Conservation (phyloP, 2,888 invertebrate species). For the Stenodema calcarata region DNA sequence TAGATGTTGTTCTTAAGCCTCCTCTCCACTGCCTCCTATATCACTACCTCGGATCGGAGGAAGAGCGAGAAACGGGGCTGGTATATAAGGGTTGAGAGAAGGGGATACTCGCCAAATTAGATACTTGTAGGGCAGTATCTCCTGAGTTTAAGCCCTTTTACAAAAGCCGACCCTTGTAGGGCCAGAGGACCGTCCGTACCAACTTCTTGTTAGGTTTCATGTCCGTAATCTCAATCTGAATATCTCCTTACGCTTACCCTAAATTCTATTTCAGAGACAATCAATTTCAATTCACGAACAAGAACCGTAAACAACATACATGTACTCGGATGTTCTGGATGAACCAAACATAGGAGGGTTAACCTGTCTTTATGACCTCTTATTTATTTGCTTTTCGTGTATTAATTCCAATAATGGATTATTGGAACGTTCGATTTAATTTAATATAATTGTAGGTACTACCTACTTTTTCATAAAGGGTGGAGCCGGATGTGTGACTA, state of each 20-base stretch:
- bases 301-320: too few relatives aligned
- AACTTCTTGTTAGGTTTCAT: background rate
- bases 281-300: too few relatives aligned
- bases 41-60: background rate
- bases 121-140: conserved; percentile 42
- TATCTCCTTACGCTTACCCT: background rate
- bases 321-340: too few relatives aligned
- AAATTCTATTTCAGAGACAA: too few relatives aligned
- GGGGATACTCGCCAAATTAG: conserved; percentile 20
- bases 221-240: conserved; percentile 26
- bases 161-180: conserved; percentile 2
- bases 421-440: too few relatives aligned
- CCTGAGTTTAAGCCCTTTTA: conserved; percentile 25
- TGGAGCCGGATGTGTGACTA: too few relatives aligned
- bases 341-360: too few relatives aligned
- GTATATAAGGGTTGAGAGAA: background rate
- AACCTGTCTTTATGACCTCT: too few relatives aligned
- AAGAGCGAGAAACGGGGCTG: background rate
- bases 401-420: too few relatives aligned
- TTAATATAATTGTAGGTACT: too few relatives aligned
- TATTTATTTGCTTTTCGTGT: too few relatives aligned
- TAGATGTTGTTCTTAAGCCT: background rate
- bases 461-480: too few relatives aligned
- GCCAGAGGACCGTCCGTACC: background rate
- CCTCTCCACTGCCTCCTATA: background rate